These are phyloP conservation scores for Mugil cephalus DNA, from an alignment of 2,113 vertebrate genomes.

Conservation along the genomic window DNA sequence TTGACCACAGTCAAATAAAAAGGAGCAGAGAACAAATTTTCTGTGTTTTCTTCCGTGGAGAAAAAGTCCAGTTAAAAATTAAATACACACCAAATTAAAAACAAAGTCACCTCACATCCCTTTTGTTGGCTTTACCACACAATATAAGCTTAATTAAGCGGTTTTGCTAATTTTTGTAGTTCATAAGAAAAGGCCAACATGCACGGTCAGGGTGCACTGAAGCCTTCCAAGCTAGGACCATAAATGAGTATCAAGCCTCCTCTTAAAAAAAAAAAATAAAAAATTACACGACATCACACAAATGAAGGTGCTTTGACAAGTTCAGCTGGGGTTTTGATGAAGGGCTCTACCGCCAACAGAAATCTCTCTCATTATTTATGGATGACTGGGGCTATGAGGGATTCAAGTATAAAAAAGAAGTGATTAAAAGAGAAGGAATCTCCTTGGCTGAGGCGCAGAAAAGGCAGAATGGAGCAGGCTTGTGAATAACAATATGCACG, in stretches of 20 bases:
- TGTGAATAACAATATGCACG: constrained; percentile 82
- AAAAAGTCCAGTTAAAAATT: constrained; percentile 26
- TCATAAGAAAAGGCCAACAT: constrained; percentile 61
- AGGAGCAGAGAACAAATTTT: constrained; percentile 44
- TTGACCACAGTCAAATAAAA: constrained; percentile 65
- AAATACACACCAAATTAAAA: constrained; percentile 41
- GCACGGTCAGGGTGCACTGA: constrained; percentile 60
- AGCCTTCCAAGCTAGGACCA: constrained; percentile 56
- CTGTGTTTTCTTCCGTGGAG: constrained; percentile 29
- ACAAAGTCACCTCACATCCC: constrained; percentile 49
- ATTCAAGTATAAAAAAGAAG: constrained; percentile 85
- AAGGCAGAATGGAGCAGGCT: constrained; percentile 83
- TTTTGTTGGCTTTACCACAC: constrained; percentile 62
- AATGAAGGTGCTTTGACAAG: constrained; percentile 74
- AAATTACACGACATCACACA: constrained; percentile 75
- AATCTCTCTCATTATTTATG: constrained; percentile 77
- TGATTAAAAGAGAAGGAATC: constrained; percentile 83
- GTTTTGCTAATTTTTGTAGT: constrained; percentile 56
- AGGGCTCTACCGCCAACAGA: constrained; percentile 69
- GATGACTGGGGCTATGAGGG: constrained; percentile 72
- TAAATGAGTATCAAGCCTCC: constrained; percentile 60
- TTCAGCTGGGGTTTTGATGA: constrained; percentile 73
- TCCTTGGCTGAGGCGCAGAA: constrained; percentile 84
- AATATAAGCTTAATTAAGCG: constrained; percentile 57
- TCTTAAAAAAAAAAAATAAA: constrained; percentile 32